Conservation (phyloP, 2,888 invertebrate species). For the Gastracanthus pulcherrimus region DNA sequence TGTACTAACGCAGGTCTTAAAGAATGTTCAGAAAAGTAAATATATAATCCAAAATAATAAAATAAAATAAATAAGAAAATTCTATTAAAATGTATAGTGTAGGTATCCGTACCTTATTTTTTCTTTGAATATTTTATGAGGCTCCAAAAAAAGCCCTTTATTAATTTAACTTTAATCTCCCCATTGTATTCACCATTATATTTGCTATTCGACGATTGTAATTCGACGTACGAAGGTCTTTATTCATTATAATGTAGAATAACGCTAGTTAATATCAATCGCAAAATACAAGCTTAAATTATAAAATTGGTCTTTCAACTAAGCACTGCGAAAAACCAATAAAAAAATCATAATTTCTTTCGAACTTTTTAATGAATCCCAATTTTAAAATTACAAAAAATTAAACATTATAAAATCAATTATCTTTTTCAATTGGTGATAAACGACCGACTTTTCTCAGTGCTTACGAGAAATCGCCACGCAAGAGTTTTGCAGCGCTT, state of each 20-base stretch:
- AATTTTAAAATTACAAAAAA: neutral
- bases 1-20: neutral
- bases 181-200: neutral
- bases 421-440: no score
- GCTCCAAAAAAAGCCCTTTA: conserved; percentile 8
- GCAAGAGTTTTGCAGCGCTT: neutral
- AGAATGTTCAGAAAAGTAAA: neutral
- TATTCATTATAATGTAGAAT: neutral
- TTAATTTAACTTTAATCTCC: neutral
- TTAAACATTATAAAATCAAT: no score
- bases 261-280: conserved; percentile 1
- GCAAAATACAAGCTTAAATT: conserved; percentile 13
- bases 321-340: neutral
- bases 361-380: neutral
- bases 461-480: neutral
- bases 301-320: neutral
- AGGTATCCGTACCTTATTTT: neutral
- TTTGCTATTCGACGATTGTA: neutral
- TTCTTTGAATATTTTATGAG: neutral
- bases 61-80: neutral
- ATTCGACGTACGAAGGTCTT: conserved; percentile 51
- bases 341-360: neutral
- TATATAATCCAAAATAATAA: neutral
- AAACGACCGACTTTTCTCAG: neutral
- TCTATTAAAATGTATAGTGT: neutral